Evolutionary conservation across 2,113 vertebrate species (phyloP), one percentile per base, ranked within the genome.

Genomic region (Chaetodon auriga): DNA sequence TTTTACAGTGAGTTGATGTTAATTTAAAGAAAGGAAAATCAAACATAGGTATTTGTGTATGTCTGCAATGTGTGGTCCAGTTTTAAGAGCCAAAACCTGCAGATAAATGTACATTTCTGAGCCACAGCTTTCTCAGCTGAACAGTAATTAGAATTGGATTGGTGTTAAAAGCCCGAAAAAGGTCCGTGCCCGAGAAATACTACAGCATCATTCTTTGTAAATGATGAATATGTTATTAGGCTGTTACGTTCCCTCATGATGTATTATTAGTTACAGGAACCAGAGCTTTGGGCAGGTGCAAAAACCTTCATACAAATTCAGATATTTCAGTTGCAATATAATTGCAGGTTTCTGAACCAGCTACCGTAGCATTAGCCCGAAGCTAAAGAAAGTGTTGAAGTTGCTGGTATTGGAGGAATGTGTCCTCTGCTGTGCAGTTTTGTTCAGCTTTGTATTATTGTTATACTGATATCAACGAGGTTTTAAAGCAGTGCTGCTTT

Each of bases 401-500:
- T 48, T 46, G 23, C 46, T 23, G 43, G 51, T 30, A 12, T n/a
- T 23, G 3, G 0, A 60, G 41, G 23, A 76, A 23, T 75, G 36
- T 46, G 2, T 43, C 55, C 12, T 66, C 36, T 61, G 12, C 45
- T 75, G 15, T 49, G 19, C n/a, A 7, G 35, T 65, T 43, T 60
- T 3, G 48, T 38, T 68, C 9, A 41, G 11, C 21, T 10, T 38
- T 2, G 7, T 25, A 18, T 23, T 49, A 9, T n/a, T 41, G n/a
- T 55, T 63, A 43, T 62, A 49, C 15, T 7, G 11, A 68, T 18
- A 48, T 69, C 55, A 68, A 58, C 25, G 25, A 23, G 5, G 14
- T 36, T 64, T 65, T 35, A 49, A 83, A 74, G 36, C 61, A n/a
- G 19, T 2, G 15, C 6, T 48, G 23, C 23, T 75, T 78, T 68